Conservation (phyloP, 2,888 invertebrate species). For the Agriopis leucophaearia region DNA sequence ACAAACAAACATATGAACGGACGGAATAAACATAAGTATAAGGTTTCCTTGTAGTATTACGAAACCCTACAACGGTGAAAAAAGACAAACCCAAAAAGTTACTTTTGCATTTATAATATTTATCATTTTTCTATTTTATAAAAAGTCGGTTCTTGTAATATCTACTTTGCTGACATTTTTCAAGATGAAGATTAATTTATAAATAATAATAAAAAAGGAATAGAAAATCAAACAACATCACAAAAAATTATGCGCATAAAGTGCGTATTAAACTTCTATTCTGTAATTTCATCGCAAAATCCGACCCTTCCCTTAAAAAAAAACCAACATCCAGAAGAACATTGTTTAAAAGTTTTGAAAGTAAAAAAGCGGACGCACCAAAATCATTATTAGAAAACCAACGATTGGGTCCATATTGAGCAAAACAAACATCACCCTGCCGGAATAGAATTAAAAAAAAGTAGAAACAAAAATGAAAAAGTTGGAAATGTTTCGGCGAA, state of each 20-base stretch:
- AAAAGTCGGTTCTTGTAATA: too few species aligned
- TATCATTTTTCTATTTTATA: too few species aligned
- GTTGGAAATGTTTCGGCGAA: slow-evolving; percentile 65
- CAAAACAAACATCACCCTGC: slow-evolving; percentile 53
- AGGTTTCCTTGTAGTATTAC: too few species aligned
- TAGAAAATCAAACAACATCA: not conserved
- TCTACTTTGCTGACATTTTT: too few species aligned
- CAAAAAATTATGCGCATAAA: not conserved
- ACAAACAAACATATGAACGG: too few species aligned
- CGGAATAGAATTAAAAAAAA: slow-evolving; percentile 53
- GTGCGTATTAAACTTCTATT: slow-evolving; percentile 12
- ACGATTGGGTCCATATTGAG: slow-evolving; percentile 43
- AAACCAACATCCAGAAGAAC: slow-evolving; percentile 23
- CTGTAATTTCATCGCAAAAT: slow-evolving; percentile 12
- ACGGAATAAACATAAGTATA: too few species aligned
- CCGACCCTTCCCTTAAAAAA: slow-evolving; percentile 13
- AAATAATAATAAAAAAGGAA: not conserved
- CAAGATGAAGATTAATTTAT: too few species aligned
- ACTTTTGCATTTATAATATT: too few species aligned
- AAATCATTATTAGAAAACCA: slow-evolving; percentile 39
- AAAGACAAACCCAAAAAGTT: too few species aligned
- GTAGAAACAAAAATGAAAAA: slow-evolving; percentile 45
- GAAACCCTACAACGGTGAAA: too few species aligned
- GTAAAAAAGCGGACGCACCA: slow-evolving; percentile 30
- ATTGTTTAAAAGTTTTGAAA: slow-evolving; percentile 32